A percentile compares a stretch with the other conserved stretches of the same genome.
Evolutionary conservation across 92 coral and sea anemone species (phyloP).

Genomic region (Diadumene lineata): DNA sequence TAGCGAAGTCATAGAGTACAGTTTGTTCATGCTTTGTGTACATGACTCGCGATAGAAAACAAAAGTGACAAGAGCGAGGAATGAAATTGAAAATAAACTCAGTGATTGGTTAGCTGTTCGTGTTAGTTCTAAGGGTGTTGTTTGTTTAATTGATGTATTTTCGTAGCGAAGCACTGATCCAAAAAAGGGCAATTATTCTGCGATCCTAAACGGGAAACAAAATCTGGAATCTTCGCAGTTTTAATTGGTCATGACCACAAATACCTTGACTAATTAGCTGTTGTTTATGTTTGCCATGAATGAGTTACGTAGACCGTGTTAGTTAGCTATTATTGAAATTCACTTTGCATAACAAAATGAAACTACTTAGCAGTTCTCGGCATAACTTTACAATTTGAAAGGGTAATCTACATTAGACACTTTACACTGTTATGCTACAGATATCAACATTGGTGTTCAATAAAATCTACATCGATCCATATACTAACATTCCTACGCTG

Average conservation of each 20-base stretch:
- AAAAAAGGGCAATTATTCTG: neutral
- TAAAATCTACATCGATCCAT: neutral
- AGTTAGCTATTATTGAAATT: conserved; percentile 8
- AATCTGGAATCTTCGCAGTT: neutral
- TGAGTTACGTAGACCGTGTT: neutral
- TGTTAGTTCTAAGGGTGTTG: conserved; percentile 32
- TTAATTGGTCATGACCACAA: neutral
- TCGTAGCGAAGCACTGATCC: conserved; percentile 1
- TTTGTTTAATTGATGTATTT: conserved; percentile 38
- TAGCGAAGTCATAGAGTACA: conserved; percentile 15
- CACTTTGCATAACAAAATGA: conserved; percentile 11
- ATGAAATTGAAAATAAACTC: conserved; percentile 47
- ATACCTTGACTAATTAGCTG: too few species aligned
- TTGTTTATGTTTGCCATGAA: neutral
- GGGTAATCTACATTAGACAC: conserved; percentile 14
- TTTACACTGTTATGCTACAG: conserved; percentile 1
- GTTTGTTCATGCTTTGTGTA: conserved; percentile 10
- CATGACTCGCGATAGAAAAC: conserved; percentile 51
- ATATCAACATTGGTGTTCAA: neutral
- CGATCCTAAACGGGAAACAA: neutral
- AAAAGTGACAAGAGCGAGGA: conserved; percentile 65
- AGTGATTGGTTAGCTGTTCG: conserved; percentile 55
- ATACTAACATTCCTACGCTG: neutral
- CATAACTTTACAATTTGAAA: conserved; percentile 4
- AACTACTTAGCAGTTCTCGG: conserved; percentile 2